A percentile compares a stretch with the other conserved stretches of the same genome.
These are phyloP conservation scores for Caenorhabditis tropicalis DNA, from an alignment of 1,140 invertebrate genomes.

Conservation along the genomic window DNA sequence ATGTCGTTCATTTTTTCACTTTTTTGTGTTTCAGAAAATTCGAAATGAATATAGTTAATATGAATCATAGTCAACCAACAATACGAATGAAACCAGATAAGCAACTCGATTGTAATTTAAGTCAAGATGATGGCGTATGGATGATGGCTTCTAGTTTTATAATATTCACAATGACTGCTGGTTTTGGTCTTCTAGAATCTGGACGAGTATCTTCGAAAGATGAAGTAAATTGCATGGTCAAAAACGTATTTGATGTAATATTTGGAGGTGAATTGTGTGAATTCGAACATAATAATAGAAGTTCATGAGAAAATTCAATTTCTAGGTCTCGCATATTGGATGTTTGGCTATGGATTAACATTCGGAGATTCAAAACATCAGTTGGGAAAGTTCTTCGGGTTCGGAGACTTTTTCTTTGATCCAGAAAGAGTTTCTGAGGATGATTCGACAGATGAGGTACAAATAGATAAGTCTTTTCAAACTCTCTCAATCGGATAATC, in stretches of 20 bases:
- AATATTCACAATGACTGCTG: slow-evolving; percentile 52
- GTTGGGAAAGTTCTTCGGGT: slow-evolving; percentile 80
- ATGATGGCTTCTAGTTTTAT: slow-evolving; percentile 44
- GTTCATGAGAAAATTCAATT: not conserved
- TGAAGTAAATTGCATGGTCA: slow-evolving; percentile 97
- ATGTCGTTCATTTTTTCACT: not conserved
- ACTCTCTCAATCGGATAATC: not conserved
- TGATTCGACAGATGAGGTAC: slow-evolving; percentile 37
- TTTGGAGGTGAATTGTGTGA: slow-evolving; percentile 78
- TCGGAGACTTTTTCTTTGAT: slow-evolving; percentile 75
- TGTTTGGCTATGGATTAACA: slow-evolving; percentile 89
- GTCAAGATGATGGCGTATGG: slow-evolving; percentile 48
- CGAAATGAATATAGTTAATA: not conserved
- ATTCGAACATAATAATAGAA: not conserved
- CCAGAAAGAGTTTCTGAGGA: slow-evolving; percentile 54
- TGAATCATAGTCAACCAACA: not conserved
- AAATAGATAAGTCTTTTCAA: not conserved
- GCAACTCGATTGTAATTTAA: slow-evolving; percentile 23
- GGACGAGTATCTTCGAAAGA: slow-evolving; percentile 91
- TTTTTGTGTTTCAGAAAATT: not conserved
- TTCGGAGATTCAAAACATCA: slow-evolving; percentile 77
- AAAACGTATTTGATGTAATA: slow-evolving; percentile 89
- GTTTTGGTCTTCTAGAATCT: slow-evolving; percentile 83
- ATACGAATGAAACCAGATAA: slow-evolving; percentile 16
- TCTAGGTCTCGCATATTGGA: slow-evolving; percentile 84